A percentile compares a stretch with the other conserved stretches of the same genome.
These are phyloP conservation scores for Hyla sarda DNA, from an alignment of 2,113 vertebrate genomes.

Conservation along the genomic window DNA sequence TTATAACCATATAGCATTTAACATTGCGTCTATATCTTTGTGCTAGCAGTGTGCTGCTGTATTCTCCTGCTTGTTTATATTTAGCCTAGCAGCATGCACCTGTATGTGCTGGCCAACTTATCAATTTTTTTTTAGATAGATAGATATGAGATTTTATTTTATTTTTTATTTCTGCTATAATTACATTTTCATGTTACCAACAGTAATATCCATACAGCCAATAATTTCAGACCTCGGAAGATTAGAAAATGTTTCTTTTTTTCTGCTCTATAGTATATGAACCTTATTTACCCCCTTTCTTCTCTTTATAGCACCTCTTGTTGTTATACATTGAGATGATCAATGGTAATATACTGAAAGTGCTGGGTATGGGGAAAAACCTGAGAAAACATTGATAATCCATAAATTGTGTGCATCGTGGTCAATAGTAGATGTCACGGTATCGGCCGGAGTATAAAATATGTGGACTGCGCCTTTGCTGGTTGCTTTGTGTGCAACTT, in stretches of 20 bases:
- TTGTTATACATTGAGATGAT: neutral
- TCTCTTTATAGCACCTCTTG: neutral
- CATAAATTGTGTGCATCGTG: constrained; percentile 27
- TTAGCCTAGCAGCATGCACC: too few relatives aligned
- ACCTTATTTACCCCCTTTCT: neutral
- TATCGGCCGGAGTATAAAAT: neutral
- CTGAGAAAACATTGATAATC: constrained; percentile 38
- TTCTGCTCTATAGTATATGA: neutral
- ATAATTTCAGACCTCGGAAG: too few relatives aligned
- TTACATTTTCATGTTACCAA: too few relatives aligned
- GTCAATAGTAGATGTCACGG: constrained; percentile 28
- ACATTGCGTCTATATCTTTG: too few relatives aligned
- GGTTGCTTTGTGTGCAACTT: neutral
- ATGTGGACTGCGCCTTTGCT: neutral
- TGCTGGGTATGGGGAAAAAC: constrained; percentile 23
- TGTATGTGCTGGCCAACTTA: too few relatives aligned
- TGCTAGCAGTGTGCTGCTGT: too few relatives aligned
- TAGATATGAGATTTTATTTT: neutral
- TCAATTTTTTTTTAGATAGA: too few relatives aligned
- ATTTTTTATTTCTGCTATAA: too few relatives aligned
- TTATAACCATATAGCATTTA: too few relatives aligned
- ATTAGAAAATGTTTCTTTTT: too few relatives aligned
- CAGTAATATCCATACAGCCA: too few relatives aligned
- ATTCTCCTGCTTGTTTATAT: too few relatives aligned
- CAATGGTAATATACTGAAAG: constrained; percentile 29